Percentiles rank a stretch among this genome's conserved stretches.
Evolutionary conservation across 2,113 vertebrate species (phyloP).

Genomic region (Climacteris rufus): DNA sequence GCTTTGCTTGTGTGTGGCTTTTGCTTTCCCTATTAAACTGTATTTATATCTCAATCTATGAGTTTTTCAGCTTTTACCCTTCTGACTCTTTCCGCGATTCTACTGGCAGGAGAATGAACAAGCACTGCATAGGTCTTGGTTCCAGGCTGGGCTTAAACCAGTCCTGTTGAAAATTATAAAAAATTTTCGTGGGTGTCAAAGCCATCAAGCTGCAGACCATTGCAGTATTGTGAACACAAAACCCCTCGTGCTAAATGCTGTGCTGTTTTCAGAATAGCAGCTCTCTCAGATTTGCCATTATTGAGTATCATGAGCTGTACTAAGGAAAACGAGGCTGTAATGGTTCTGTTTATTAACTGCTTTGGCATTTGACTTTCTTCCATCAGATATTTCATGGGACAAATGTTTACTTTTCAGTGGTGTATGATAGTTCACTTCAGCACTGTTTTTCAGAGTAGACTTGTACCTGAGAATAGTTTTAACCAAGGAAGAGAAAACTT

Average conservation of each 20-base stretch:
- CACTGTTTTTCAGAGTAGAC: not conserved
- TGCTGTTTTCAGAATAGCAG: not conserved
- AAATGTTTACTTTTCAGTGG: not conserved
- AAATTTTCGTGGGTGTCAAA: not conserved
- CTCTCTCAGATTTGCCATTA: not conserved
- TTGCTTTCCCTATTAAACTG: not conserved
- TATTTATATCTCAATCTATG: rapidly evolving
- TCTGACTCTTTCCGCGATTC: not conserved
- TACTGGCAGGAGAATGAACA: not conserved
- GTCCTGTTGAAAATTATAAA: not conserved
- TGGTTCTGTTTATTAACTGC: not conserved
- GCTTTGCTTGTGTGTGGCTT: not conserved
- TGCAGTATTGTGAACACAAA: not conserved
- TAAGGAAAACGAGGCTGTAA: not conserved
- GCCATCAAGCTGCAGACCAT: not conserved
- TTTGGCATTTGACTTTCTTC: not conserved
- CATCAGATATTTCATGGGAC: not conserved
- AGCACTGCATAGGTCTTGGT: not conserved
- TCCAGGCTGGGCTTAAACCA: not conserved
- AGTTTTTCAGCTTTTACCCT: not conserved
- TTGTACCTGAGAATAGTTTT: not conserved
- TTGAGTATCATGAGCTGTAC: not conserved
- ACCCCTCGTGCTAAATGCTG: not conserved
- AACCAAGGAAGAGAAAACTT: not conserved
- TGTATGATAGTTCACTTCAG: not conserved